Base-by-base conservation (phyloP, 2,797 vertebrate genomes). In the Buphagus erythrorhynchus region DNA sequence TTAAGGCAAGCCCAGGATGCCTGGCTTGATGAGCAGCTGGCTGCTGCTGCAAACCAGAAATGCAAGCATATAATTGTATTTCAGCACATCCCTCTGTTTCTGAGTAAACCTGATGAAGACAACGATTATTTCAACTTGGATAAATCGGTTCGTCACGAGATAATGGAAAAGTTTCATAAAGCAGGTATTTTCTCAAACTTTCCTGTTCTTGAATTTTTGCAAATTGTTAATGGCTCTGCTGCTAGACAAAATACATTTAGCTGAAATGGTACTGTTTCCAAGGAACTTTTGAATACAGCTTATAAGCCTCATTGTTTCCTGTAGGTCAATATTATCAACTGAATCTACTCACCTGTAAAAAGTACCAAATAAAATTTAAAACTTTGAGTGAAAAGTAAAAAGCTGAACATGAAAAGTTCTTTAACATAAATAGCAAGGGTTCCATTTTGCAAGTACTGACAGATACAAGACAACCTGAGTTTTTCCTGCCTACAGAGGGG, bases 21-120 rank as follows among this genome's bases (percentile, higher is more conserved):
- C 8, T 99, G 99, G 99, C 98, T 99, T 35, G 97, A 98, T 33
- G 96, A 97, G 77, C 99, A 99, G 91, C 98, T 99, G 94, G 97
- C 97, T 85, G 24, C 67, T 0, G 98, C 98, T 2, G 79, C 94
- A 61, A 93, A 97, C 65, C 96, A n/a, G 29, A 92, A 95, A 14
- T 98, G 98, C 93, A 98, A 97, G 59, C 99, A 99, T 8, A 69
- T 99, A 19, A 61, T 99, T 58, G 97, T 99, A 80, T 99, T 99
- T 97, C 99, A 99, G 97, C 99, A 99, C 97, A 99, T 99, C 91
- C 99, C 99, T 1, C 98, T 99, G 25, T 99, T 99, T 93, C 95
- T 99, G 26, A 96, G 93, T 67, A 97, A 93, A 6, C 98, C 99
- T 0, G 98, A 99, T 2, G 99, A 99, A 96, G 99, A 99, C 0